Base-by-base conservation (phyloP, 2,113 vertebrate genomes). In the Brachyhypopomus gauderio region DNA sequence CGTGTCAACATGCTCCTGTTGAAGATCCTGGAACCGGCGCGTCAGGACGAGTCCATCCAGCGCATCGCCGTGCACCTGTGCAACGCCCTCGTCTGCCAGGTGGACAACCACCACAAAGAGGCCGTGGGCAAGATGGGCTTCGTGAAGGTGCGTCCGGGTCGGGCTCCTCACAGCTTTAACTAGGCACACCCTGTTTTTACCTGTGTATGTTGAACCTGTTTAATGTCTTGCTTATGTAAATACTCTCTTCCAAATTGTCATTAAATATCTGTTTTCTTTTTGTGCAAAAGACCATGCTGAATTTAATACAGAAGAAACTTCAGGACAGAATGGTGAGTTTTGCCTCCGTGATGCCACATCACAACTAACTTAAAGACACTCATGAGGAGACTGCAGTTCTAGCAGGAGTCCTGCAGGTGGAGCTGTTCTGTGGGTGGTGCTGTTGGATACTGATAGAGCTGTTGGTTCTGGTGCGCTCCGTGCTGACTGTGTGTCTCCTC, bases 41-140 rank as follows among this genome's bases (percentile, higher is more conserved):
- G 96, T 78, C 97, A 99, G 91, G 98, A 99, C 0, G 97, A 99
- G 90, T 99, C 97, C 0, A 99, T 99, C 92, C 98, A 99, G 93
- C 95, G 97, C 75, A 99, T 99, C 0, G 98, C 98, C 0, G 97
- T 99, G 66, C 97, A 99, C 86, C 95, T 99, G 80, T 99, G 98
- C 88, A 99, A 99, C 0, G 97, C 98, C 23, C 88, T 99, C 85
- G 98, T 99, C 87, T 99, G 98, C 89, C 98, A 99, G 92, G 98
- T 99, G 91, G 98, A 99, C 94, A 99, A 98, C 0, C 96, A 98
- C 85, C 98, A 99, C 88, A 99, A 99, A 84, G 98, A 99, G 85
- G 96, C 96, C 0, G 97, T 99, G 84, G 98, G 98, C 60, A 98
- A 98, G 93, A 99, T 99, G 98, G 98, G 98, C 22, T 99, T 99